Evolutionary conservation across 2,113 vertebrate genomes (phyloP).

Genomic region (Myrmecophaga tridactyla): DNA sequence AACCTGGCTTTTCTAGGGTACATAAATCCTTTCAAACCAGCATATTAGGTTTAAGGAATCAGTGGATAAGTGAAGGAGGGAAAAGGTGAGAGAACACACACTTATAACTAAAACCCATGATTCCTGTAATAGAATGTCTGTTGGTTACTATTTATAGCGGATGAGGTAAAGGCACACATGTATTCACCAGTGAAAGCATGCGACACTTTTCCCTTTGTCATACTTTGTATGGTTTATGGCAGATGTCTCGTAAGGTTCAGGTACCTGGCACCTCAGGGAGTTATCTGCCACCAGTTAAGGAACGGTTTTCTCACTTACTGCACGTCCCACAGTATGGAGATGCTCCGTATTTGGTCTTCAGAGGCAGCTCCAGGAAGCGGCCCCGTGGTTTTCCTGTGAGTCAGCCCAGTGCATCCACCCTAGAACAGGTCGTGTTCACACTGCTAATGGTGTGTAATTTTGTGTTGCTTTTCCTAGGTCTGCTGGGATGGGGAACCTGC

Average conservation of each 20-base stretch:
- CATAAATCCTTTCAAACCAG: no score
- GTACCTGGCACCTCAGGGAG: neutral
- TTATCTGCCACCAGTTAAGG: neutral
- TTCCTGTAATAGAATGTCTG: neutral
- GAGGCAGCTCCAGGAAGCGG: rapidly evolving
- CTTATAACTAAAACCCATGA: neutral
- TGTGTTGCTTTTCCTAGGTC: slow-evolving; percentile 91
- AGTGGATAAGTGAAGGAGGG: neutral
- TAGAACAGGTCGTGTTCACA: slow-evolving; percentile 47
- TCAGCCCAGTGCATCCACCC: slow-evolving; percentile 62
- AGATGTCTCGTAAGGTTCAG: neutral
- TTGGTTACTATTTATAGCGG: neutral
- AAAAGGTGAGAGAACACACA: neutral
- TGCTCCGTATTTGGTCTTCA: neutral
- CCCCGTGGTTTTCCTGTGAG: neutral
- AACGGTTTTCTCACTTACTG: neutral
- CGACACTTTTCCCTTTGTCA: neutral
- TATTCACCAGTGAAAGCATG: neutral
- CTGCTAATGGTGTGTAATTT: slow-evolving; percentile 80
- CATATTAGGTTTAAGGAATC: neutral
- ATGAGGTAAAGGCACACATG: neutral
- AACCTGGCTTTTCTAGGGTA: no score
- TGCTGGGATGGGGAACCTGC: slow-evolving; percentile 99
- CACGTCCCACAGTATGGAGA: neutral
- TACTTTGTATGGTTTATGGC: neutral